phyloP scores from a whole-genome alignment of 2,888 invertebrate species.

The Aphidoletes aphidimyza region DNA sequence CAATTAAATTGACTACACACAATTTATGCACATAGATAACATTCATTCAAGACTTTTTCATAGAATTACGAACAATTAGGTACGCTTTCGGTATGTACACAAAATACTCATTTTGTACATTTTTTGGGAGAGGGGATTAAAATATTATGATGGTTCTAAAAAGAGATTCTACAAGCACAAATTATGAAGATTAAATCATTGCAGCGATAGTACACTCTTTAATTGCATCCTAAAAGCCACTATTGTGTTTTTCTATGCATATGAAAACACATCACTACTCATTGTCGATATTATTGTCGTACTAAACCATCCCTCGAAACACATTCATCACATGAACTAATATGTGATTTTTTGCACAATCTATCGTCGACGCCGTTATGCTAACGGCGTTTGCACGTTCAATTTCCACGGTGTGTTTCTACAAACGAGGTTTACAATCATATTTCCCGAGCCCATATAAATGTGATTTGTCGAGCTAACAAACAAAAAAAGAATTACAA shows the following conservation, averaged over 20 bases:
- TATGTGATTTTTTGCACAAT: not conserved
- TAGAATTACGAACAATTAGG: conserved; percentile 17
- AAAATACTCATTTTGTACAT: not conserved
- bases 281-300: not conserved
- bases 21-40: conserved; percentile 1
- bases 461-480: not conserved
- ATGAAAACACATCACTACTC: not conserved
- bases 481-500: not conserved
- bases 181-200: too few species aligned
- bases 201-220: not conserved
- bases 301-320: not conserved
- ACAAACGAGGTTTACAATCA: not conserved
- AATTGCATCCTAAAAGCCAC: not conserved
- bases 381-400: not conserved
- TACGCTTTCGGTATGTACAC: not conserved
- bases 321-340: not conserved
- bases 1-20: not conserved
- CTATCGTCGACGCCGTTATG: not conserved
- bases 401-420: not conserved
- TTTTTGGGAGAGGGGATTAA: not conserved
- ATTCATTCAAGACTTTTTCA: not conserved
- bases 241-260: too few species aligned
- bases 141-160: conserved; percentile 14
- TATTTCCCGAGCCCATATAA: not conserved
- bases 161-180: not conserved